Evolutionary conservation across 64 coral and sea anemone species (phyloP).

Genomic region (Dendronephthya gigantea): DNA sequence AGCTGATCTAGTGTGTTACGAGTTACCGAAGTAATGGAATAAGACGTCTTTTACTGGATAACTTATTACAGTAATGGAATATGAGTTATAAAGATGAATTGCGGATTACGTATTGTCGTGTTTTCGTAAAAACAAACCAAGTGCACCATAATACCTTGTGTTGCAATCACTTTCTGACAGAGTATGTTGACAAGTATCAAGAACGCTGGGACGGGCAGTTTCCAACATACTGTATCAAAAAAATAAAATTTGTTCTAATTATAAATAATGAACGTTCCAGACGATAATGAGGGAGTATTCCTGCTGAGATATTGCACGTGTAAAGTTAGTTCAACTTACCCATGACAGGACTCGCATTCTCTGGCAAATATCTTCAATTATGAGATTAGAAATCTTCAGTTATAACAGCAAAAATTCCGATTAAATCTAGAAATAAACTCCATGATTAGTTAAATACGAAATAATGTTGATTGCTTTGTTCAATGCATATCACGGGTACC

Average conservation of each 20-base stretch:
- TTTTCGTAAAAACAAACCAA: no score
- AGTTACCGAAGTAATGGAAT: no score
- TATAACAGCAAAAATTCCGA: background rate
- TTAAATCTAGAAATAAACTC: background rate
- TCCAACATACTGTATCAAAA: background rate
- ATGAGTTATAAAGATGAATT: no score
- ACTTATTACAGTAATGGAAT: no score
- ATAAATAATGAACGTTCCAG: background rate
- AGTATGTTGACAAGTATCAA: background rate
- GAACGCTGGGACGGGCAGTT: background rate
- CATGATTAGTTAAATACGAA: background rate
- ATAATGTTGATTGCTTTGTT: background rate
- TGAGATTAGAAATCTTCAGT: background rate
- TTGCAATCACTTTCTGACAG: background rate
- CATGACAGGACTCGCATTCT: background rate
- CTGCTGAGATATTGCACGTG: no score
- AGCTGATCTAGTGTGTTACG: no score
- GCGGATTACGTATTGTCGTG: no score
- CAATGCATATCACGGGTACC: background rate
- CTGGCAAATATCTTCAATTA: background rate
- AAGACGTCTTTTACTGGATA: no score
- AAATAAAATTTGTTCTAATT: background rate
- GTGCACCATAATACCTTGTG: no score
- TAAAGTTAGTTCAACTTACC: no score
- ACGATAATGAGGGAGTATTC: no score